These are phyloP conservation scores for Heliconius himera DNA, from an alignment of 1,140 invertebrate species.

Conservation along the genomic window DNA sequence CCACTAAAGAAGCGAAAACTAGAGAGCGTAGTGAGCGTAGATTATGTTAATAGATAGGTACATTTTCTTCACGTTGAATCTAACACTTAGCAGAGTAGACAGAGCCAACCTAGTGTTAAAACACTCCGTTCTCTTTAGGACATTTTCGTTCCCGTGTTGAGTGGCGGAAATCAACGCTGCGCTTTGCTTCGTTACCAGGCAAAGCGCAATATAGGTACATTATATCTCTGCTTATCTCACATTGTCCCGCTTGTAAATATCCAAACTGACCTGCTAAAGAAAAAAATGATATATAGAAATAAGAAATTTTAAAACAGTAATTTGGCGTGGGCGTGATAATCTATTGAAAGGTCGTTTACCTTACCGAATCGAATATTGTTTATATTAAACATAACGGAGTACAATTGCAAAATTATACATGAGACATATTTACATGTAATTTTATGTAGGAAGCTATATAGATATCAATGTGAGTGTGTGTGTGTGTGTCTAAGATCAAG, in stretches of 20 bases:
- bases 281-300: neutral
- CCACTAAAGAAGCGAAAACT: no score
- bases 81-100: no score
- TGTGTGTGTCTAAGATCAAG: neutral
- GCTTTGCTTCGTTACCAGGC: no score
- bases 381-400: slow-evolving; percentile 20
- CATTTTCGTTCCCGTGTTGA: no score
- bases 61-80: no score
- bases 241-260: neutral
- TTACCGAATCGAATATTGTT: slow-evolving; percentile 19
- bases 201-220: neutral
- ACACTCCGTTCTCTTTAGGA: no score
- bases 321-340: neutral
- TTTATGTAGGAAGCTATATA: neutral
- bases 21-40: no score
- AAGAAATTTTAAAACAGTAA: neutral
- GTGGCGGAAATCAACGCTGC: no score
- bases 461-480: neutral
- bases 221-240: neutral
- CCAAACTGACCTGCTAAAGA: neutral
- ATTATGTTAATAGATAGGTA: no score
- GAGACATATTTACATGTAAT: slow-evolving; percentile 3
- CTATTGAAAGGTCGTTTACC: slow-evolving; percentile 30
- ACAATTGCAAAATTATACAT: slow-evolving; percentile 22
- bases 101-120: no score